Evolutionary conservation across 2,797 vertebrate species (phyloP), one percentile per base, ranked within the genome.

Genomic region (Rhabdophis nuchalis): DNA sequence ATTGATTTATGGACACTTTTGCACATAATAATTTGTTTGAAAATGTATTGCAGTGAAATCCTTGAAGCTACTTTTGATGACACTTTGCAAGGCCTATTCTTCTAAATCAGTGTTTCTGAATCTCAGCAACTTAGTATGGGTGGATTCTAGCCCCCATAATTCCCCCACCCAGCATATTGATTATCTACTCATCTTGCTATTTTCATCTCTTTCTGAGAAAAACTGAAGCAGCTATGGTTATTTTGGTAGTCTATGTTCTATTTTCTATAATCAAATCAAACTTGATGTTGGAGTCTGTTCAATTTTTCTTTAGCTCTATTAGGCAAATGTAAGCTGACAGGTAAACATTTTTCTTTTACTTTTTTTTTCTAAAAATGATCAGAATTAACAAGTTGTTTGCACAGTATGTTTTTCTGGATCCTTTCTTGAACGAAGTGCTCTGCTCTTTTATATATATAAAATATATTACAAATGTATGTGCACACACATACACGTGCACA

Each of bases 401-500:
- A 72, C n/a, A 36, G n/a, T 36, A 72, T 72, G 14, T 72, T 72
- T 36, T 72, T 2, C 14, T 36, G 64, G 6, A 36, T 36, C 6
- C 64, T 72, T 52, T 52, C 50, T 8, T 72, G n/a, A 6, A 36
- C 32, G n/a, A 68, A 68, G n/a, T 32, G 14, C 13, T 16, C 61
- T 68, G 61, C 13, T 68, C 13, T 32, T 61, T 0, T 29, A 61
- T 61, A 61, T 29, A 61, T 61, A 61, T 29, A 29, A 25, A 61
- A 61, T 10, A 61, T 29, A 61, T 13, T 61, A 61, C 60, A 61
- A 1, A 61, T 29, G 10, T 13, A 29, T 4, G 1, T 10, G 20
- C 27, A 13, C 60, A 61, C 1, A 61, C 4, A 12, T 29, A 61
- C 0, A 0, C 1, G 1, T 5, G 27, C 4, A 5, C 0, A 2